A percentile compares a stretch with the other conserved stretches of the same genome.
Evolutionary conservation across 37 sponge, comb jelly and placozoan genomes (phyloP).

Genomic region (Corticium candelabrum): DNA sequence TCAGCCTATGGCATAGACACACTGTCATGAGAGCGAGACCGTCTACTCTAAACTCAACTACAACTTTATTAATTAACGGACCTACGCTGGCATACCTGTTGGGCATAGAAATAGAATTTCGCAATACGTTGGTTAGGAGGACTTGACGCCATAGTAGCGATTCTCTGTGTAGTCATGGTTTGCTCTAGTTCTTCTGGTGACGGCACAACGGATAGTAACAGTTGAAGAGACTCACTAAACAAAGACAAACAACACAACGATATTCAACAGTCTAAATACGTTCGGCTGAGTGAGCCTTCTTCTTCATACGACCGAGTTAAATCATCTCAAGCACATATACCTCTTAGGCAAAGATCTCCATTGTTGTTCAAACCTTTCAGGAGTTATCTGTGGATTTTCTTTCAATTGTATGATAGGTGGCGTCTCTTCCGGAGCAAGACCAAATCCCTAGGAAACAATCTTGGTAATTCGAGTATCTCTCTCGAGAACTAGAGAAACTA

Average conservation of each 20-base stretch:
- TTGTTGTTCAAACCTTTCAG: constrained; percentile 69
- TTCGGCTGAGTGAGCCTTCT: too few species aligned
- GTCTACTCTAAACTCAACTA: neutral
- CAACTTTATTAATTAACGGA: neutral
- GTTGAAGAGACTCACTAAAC: constrained; percentile 37
- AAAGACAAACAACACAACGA: neutral
- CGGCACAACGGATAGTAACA: constrained; percentile 46
- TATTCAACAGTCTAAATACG: neutral
- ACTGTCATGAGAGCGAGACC: neutral
- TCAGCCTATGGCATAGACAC: constrained; percentile 33
- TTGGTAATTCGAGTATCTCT: too few species aligned
- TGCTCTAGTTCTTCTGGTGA: constrained; percentile 61
- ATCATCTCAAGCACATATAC: constrained; percentile 33
- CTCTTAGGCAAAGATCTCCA: constrained; percentile 44
- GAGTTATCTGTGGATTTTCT: constrained; percentile 39
- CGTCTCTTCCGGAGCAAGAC: constrained; percentile 1
- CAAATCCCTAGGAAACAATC: neutral
- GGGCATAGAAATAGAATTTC: constrained; percentile 78
- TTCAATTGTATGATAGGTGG: constrained; percentile 59
- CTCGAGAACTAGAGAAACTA: too few species aligned
- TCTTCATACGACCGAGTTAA: too few species aligned
- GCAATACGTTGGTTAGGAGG: constrained; percentile 46
- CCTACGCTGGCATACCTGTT: constrained; percentile 46
- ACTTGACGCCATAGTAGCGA: constrained; percentile 85
- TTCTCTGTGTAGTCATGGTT: constrained; percentile 26